A percentile compares a stretch with the other conserved stretches of the same genome.
phyloP scores from a whole-genome alignment of 1,140 invertebrate species.

The Drosophila triauraria region DNA sequence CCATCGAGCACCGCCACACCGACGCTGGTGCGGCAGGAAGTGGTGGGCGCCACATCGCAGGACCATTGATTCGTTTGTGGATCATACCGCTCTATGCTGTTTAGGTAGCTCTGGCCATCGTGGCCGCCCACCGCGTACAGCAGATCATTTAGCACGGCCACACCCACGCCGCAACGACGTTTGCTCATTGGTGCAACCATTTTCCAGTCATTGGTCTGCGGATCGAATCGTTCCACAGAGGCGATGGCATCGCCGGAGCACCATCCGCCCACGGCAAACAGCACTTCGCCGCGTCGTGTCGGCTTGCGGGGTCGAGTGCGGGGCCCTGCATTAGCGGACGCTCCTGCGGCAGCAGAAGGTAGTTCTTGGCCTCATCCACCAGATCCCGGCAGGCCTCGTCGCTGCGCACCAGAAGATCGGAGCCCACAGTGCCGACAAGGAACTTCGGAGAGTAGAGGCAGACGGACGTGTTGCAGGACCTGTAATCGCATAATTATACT shows the following conservation, averaged over 20 bases:
- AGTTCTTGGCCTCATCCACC: conserved; percentile 99
- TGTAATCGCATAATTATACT: conserved; percentile 66
- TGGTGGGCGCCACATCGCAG: conserved; percentile 98
- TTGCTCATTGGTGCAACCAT: conserved; percentile 99
- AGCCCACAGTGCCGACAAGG: conserved; percentile 98
- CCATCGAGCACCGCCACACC: conserved; percentile 98
- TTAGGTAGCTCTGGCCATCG: conserved; percentile 98
- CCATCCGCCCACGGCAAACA: conserved; percentile 99
- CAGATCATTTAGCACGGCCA: conserved; percentile 98
- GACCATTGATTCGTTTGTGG: conserved; percentile 99
- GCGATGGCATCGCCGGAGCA: conserved; percentile 99
- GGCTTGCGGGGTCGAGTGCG: conserved; percentile 96
- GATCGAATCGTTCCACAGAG: conserved; percentile 98
- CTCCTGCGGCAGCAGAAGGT: conserved; percentile 97
- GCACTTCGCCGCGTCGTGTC: conserved; percentile 95
- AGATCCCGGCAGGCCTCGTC: conserved; percentile 98
- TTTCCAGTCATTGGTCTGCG: conserved; percentile 98
- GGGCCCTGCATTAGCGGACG: conserved; percentile 97
- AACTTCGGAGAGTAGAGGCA: conserved; percentile 98
- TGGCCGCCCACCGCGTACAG: conserved; percentile 98
- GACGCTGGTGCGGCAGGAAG: conserved; percentile 98
- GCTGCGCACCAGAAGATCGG: conserved; percentile 96
- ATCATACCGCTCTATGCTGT: conserved; percentile 97
- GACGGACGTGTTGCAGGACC: conserved; percentile 98
- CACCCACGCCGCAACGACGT: conserved; percentile 98